These are phyloP conservation scores for Zonitis immaculata DNA, from an alignment of 2,888 invertebrate species.

Conservation along the genomic window DNA sequence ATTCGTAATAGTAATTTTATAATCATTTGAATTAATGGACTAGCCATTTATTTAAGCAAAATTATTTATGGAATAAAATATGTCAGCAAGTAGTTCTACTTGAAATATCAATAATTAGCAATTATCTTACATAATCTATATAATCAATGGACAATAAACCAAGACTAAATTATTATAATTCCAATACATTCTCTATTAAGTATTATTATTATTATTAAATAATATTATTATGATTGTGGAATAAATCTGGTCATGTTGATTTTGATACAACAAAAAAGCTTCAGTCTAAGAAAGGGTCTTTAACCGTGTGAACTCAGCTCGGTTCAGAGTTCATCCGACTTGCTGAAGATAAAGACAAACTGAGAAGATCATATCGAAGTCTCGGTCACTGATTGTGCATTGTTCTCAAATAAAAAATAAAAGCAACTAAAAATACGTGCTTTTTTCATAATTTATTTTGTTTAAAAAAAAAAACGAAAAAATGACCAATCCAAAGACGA, in stretches of 20 bases:
- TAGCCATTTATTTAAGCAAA: background rate
- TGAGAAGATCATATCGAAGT: constrained; percentile 3
- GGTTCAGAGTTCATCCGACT: constrained; percentile 5
- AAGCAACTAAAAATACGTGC: background rate
- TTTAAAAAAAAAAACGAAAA: background rate
- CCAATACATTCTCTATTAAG: no score
- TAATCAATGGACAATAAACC: no score
- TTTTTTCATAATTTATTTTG: no score
- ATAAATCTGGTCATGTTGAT: background rate
- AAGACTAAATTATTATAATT: no score
- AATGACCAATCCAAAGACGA: background rate
- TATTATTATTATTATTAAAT: no score
- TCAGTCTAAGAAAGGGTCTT: constrained; percentile 1
- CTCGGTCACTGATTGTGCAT: constrained; percentile 5
- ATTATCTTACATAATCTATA: no score
- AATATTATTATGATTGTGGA: no score
- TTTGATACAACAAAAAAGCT: background rate
- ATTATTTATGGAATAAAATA: background rate
- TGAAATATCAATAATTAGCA: no score
- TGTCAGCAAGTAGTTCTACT: no score
- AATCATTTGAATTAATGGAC: background rate
- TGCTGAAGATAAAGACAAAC: constrained; percentile 1
- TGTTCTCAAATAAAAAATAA: background rate
- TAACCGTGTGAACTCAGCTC: constrained; percentile 5
- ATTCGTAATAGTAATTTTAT: background rate